A percentile compares a stretch with the other conserved stretches of the same genome.
phyloP scores from a whole-genome alignment of 2,888 invertebrate genomes.

The Eupithecia subumbrata region DNA sequence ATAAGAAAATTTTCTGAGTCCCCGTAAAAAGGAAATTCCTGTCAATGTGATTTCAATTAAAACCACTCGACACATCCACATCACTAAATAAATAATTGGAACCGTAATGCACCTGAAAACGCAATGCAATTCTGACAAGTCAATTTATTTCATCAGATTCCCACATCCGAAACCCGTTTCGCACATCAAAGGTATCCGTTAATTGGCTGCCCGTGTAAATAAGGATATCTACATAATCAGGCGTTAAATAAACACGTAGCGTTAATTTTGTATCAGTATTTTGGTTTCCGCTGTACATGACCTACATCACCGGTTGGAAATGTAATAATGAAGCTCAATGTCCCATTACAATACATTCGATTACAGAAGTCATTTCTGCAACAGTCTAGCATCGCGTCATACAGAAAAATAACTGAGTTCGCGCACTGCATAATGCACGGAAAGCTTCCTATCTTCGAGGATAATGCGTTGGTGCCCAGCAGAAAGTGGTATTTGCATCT shows the following conservation, averaged over 20 bases:
- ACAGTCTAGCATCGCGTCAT: slow-evolving; percentile 45
- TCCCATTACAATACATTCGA: slow-evolving; percentile 37
- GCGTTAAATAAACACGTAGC: slow-evolving; percentile 44
- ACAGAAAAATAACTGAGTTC: slow-evolving; percentile 50
- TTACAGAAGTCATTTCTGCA: slow-evolving; percentile 39
- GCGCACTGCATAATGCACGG: slow-evolving; percentile 58
- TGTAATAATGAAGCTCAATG: slow-evolving; percentile 15
- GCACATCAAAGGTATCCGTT: slow-evolving; percentile 76
- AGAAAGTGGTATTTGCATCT: slow-evolving; percentile 69
- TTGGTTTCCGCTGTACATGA: slow-evolving; percentile 31
- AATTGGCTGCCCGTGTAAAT: slow-evolving; percentile 65
- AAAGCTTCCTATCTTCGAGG: slow-evolving; percentile 61
- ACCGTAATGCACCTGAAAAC: slow-evolving; percentile 65
- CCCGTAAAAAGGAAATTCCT: slow-evolving; percentile 3
- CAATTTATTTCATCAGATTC: slow-evolving; percentile 75
- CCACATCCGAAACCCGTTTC: slow-evolving; percentile 72
- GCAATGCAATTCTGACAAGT: slow-evolving; percentile 65
- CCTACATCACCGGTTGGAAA: slow-evolving; percentile 21
- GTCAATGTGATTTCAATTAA: slow-evolving; percentile 24
- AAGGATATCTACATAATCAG: slow-evolving; percentile 48
- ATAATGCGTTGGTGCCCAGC: slow-evolving; percentile 58
- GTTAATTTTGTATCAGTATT: slow-evolving; percentile 38
- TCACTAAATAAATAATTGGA: slow-evolving; percentile 62
- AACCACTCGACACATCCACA: slow-evolving; percentile 31
- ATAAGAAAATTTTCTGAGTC: too few relatives aligned